Evolutionary conservation across 2,113 vertebrate species (phyloP).

Genomic region (Notiomystis cincta): DNA sequence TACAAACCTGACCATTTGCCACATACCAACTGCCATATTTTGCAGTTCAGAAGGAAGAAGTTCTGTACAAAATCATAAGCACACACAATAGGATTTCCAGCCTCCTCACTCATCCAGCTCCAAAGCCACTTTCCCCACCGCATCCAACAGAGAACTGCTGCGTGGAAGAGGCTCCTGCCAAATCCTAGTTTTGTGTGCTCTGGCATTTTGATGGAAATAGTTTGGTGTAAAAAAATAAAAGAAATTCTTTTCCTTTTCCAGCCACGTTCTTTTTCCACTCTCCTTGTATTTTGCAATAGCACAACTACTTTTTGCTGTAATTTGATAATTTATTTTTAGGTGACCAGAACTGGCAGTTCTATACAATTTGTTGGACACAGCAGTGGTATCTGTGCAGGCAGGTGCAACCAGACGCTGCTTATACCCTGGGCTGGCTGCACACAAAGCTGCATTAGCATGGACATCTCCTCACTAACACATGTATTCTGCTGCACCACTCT

Average conservation of each 20-base stretch:
- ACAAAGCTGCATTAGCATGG: not conserved
- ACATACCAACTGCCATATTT: not conserved
- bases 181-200: not conserved
- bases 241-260: not conserved
- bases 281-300: not conserved
- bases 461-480: not conserved
- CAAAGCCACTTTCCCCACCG: not conserved
- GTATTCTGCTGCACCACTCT: not conserved
- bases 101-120: not conserved
- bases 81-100: slow-evolving; percentile 27
- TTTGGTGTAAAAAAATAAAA: not conserved
- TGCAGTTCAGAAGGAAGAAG: not conserved
- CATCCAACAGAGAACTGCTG: not conserved
- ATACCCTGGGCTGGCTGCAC: not conserved
- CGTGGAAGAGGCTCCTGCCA: not conserved
- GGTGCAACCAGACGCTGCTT: not conserved
- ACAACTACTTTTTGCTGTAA: not conserved
- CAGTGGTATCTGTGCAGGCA: not conserved
- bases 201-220: slow-evolving; percentile 25
- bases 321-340: slow-evolving; percentile 23
- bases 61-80: not conserved
- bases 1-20: not conserved
- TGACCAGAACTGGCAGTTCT: slow-evolving; percentile 48
- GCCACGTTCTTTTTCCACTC: not conserved
- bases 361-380: not conserved